Percentiles rank a stretch among this genome's conserved stretches.
Evolutionary conservation across 2,888 invertebrate species (phyloP).

Genomic region (Tetranychus truncatus): DNA sequence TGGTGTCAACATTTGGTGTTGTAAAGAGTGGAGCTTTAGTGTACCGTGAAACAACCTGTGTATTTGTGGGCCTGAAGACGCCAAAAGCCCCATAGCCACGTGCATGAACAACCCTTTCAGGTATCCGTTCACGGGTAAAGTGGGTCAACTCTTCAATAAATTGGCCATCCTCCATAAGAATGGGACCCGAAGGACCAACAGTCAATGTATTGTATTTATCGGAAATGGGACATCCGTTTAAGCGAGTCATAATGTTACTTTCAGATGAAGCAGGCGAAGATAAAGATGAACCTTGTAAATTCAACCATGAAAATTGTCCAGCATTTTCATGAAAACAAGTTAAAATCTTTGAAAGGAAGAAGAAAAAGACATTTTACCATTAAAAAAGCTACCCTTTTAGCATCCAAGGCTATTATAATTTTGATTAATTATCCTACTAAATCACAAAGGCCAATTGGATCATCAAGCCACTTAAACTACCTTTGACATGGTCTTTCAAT

Average conservation of each 20-base stretch:
- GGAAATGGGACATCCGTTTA: not conserved
- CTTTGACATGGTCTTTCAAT: no score
- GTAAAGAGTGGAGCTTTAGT: not conserved
- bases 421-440: no score
- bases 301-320: not conserved
- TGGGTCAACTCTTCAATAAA: constrained; percentile 40
- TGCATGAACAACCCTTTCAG: constrained; percentile 86
- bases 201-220: not conserved
- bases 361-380: no score
- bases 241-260: not conserved
- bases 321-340: not conserved
- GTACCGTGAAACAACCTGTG: not conserved
- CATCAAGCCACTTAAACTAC: no score
- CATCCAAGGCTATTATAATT: no score
- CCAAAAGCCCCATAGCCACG: constrained; percentile 78
- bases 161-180: constrained; percentile 60
- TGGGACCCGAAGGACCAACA: not conserved
- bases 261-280: not conserved
- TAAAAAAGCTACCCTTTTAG: no score
- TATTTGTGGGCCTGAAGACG: constrained; percentile 45
- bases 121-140: constrained; percentile 63
- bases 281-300: not conserved
- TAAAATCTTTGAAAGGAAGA: no score
- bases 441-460: no score
- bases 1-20: constrained; percentile 50